Evolutionary conservation across 2,888 invertebrate genomes (phyloP).

Genomic region (Pollenia amentaria): DNA sequence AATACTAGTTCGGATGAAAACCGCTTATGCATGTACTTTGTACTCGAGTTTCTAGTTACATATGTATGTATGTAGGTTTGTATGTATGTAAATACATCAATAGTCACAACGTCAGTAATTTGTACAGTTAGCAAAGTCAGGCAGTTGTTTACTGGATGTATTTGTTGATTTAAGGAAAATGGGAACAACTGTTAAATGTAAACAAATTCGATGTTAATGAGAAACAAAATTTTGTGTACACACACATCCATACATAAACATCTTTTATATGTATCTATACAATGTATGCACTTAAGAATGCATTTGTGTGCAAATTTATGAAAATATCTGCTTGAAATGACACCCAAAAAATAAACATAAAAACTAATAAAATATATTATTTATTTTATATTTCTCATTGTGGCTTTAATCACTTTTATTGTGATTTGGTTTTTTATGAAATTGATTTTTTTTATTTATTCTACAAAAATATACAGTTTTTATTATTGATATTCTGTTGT

Average conservation of each 20-base stretch:
- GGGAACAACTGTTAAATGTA: conserved; percentile 62
- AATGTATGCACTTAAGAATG: no score
- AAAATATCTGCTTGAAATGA: not conserved
- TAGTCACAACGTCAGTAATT: not conserved
- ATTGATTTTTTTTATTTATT: not conserved
- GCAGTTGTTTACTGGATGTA: conserved; percentile 1
- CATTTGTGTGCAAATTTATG: conserved; percentile 21
- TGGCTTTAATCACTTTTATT: conserved; percentile 20
- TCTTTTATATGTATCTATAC: not conserved
- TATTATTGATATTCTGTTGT: not conserved
- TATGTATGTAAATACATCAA: no score
- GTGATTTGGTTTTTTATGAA: conserved; percentile 20
- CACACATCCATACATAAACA: no score
- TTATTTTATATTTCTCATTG: conserved; percentile 58
- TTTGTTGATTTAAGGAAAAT: conserved; percentile 59
- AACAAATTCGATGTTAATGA: conserved; percentile 53
- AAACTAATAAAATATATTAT: not conserved
- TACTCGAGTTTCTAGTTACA: not conserved
- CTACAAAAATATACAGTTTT: not conserved
- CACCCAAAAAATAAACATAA: not conserved
- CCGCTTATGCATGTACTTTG: not conserved
- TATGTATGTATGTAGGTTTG: no score
- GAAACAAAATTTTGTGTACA: conserved; percentile 48
- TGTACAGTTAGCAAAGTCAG: not conserved
- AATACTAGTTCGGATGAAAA: not conserved